Evolutionary conservation across 2,797 vertebrate species (phyloP), one percentile per base, ranked within the genome.

Genomic region (Vultur gryphus): DNA sequence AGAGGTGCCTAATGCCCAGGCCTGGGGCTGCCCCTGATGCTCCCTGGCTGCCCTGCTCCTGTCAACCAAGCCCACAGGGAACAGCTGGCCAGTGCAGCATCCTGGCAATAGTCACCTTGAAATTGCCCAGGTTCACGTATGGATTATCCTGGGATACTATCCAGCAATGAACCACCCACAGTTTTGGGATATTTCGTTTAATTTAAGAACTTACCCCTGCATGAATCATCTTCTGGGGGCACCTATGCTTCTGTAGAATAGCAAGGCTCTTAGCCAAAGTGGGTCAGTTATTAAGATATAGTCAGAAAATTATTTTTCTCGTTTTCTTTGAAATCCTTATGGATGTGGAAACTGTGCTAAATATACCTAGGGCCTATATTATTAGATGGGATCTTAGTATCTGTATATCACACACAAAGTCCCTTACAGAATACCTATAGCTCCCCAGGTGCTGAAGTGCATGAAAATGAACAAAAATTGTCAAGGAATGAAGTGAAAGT

Each of bases 1-100:
- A 5, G 23, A 70, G 26, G 6, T 25, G 4, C 6, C 11, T 9
- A 1, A 18, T 41, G 3, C 9, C 11, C 3, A 7, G 16, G 28
- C 3, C 41, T 69, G 37, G 1, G 9, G 5, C 11, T 80, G 16
- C 15, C 6, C 3, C 13, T 35, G 13, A 7, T 43, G 2, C 6
- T 41, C 21, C 7, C 13, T 15, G 19, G 13, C 23, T 73, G 46
- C 23, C 13, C 28, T 10, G 10, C 10, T 65, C 11, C 29, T 54
- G 8, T 9, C 39, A 44, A 6, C 4, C 11, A 9, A 49, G 8
- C 21, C 23, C 16, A 12, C 10, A 37, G 13, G 26, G 12, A 76
- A 54, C 7, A 65, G 8, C 14, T 49, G 16, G 3, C 3, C 51
- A 59, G 15, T 6, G 16, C 25, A 76, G 9, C 1, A 1, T 44